Percentiles rank a stretch among this genome's conserved stretches.
Evolutionary conservation across 2,797 vertebrate species (phyloP).

Genomic region (Sciaenops ocellatus): DNA sequence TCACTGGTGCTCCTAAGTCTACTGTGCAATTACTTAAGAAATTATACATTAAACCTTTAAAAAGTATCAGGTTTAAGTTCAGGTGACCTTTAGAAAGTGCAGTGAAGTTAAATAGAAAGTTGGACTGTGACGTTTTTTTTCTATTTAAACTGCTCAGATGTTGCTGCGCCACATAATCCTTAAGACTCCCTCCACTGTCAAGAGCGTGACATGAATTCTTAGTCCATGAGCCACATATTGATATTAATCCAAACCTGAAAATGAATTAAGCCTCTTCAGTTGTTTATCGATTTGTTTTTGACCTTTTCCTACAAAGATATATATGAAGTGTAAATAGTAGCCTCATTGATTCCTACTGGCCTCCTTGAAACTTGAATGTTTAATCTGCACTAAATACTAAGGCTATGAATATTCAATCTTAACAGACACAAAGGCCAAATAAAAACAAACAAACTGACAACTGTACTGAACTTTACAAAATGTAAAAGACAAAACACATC

Average conservation of each 20-base stretch:
- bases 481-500: no score
- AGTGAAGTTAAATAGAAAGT: slow-evolving; percentile 65
- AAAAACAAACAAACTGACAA: slow-evolving; percentile 1
- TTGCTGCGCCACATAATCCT: slow-evolving; percentile 35
- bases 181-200: neutral
- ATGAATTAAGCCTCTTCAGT: slow-evolving; percentile 71
- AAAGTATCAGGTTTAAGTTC: slow-evolving; percentile 51
- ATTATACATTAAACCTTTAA: slow-evolving; percentile 60
- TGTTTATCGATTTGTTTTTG: slow-evolving; percentile 59
- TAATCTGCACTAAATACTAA: neutral
- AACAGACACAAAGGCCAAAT: neutral
- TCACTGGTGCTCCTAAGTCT: slow-evolving; percentile 26
- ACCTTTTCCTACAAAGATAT: slow-evolving; percentile 32
- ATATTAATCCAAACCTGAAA: slow-evolving; percentile 69
- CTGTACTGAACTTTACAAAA: no score
- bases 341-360: neutral
- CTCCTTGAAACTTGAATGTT: neutral
- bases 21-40: slow-evolving; percentile 71
- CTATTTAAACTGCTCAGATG: slow-evolving; percentile 30
- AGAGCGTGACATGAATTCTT: slow-evolving; percentile 34
- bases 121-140: neutral
- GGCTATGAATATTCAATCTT: neutral
- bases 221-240: slow-evolving; percentile 51
- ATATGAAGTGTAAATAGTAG: neutral
- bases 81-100: slow-evolving; percentile 71